These are phyloP conservation scores for Ginglymostoma cirratum DNA, from an alignment of 2,113 vertebrate species.

Conservation along the genomic window DNA sequence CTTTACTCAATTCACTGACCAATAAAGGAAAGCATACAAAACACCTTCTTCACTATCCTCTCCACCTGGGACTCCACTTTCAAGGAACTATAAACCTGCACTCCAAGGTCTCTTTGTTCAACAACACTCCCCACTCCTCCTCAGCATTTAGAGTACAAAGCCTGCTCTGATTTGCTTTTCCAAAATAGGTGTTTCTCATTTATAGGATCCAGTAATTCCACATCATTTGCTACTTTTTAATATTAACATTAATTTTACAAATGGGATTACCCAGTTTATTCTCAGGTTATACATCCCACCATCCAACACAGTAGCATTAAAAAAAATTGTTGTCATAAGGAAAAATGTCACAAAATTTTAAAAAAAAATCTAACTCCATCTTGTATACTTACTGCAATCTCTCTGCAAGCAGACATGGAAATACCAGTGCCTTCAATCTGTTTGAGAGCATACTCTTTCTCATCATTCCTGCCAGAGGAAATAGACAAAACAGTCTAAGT, in stretches of 20 bases:
- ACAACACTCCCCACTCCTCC: too few relatives aligned
- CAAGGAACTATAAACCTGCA: too few relatives aligned
- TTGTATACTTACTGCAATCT: conserved; percentile 71
- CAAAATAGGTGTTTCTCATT: background rate
- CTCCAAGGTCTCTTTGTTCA: too few relatives aligned
- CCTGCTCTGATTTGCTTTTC: too few relatives aligned
- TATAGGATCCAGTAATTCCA: background rate
- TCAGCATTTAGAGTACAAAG: too few relatives aligned
- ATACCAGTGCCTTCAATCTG: conserved; percentile 79
- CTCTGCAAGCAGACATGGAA: conserved; percentile 78
- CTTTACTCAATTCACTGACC: too few relatives aligned
- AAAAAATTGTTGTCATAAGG: background rate
- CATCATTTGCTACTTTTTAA: background rate
- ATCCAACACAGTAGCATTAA: background rate
- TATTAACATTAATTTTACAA: background rate
- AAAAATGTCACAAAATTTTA: background rate
- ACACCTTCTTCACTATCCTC: too few relatives aligned
- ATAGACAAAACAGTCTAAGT: conserved; percentile 38
- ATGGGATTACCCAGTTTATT: background rate
- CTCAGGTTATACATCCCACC: background rate
- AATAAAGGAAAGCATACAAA: too few relatives aligned
- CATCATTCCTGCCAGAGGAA: conserved; percentile 65
- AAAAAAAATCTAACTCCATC: background rate
- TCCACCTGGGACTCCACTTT: too few relatives aligned
- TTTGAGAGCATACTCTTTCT: conserved; percentile 76